These are phyloP conservation scores for Odontomyia ornata DNA, from an alignment of 2,888 invertebrate genomes.

Conservation along the genomic window DNA sequence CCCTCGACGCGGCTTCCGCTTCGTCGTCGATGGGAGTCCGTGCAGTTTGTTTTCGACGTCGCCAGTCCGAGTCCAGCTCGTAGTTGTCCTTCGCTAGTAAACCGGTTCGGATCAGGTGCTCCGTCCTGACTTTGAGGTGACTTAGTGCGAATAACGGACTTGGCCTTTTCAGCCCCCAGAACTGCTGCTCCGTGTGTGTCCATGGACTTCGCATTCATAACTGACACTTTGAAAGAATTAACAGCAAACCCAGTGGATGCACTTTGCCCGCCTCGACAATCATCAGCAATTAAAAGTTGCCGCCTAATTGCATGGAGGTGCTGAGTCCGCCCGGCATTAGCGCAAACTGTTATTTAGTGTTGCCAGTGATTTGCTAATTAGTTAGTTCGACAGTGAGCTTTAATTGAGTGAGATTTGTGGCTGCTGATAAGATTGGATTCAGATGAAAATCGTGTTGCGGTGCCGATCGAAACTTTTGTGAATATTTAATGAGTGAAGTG, in stretches of 20 bases:
- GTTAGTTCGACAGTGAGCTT: background rate
- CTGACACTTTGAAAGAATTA: background rate
- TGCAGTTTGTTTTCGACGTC: conserved; percentile 30
- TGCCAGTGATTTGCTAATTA: conserved; percentile 6
- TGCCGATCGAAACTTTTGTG: background rate
- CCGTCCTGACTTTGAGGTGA: background rate
- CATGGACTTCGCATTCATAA: background rate
- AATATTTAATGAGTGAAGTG: background rate
- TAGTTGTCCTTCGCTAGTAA: conserved; percentile 49
- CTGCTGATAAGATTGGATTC: background rate
- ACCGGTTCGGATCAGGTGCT: conserved; percentile 48
- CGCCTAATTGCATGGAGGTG: conserved; percentile 17
- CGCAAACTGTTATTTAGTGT: background rate
- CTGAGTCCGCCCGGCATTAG: background rate
- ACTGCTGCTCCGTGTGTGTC: background rate
- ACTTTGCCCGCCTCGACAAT: conserved; percentile 12
- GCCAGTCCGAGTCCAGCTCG: conserved; percentile 21
- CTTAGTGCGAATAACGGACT: too few species aligned
- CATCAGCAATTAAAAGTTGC: conserved; percentile 11
- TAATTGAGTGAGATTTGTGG: conserved; percentile 5
- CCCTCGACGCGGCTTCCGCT: conserved; percentile 25
- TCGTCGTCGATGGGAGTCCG: conserved; percentile 35
- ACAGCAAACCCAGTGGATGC: too few species aligned
- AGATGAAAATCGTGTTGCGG: background rate
- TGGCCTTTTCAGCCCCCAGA: background rate